Percentiles rank a stretch among this genome's conserved stretches.
Conservation (phyloP, 2,797 vertebrate genomes). For the Pangasius krempfi region DNA sequence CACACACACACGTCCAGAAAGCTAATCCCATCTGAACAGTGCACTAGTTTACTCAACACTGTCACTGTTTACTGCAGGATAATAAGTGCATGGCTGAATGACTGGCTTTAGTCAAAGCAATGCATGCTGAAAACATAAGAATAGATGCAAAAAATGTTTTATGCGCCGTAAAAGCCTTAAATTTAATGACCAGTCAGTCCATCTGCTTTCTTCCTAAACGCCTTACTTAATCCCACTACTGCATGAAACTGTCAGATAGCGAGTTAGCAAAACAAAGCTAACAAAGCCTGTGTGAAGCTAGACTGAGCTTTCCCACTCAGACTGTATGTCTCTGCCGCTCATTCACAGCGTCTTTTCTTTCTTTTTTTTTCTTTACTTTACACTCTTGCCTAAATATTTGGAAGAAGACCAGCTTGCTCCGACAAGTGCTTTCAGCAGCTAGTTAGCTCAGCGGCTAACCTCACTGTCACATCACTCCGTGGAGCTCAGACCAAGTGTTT, state of each 20-base stretch:
- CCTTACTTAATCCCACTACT: background rate
- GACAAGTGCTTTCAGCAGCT: background rate
- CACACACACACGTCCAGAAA: background rate
- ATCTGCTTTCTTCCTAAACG: background rate
- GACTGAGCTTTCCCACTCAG: background rate
- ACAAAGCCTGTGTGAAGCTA: background rate
- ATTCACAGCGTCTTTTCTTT: background rate
- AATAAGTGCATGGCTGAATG: background rate
- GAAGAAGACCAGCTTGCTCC: background rate
- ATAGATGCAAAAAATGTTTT: background rate
- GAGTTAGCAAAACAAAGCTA: constrained; percentile 5
- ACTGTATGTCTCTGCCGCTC: background rate
- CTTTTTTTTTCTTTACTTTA: background rate
- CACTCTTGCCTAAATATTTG: background rate
- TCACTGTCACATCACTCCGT: background rate
- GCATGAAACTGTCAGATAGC: background rate
- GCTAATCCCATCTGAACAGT: background rate
- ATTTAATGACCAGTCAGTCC: background rate
- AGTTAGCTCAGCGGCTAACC: background rate
- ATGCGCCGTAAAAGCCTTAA: background rate
- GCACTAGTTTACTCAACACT: background rate
- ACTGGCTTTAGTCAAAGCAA: background rate
- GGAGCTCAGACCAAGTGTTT: constrained; percentile 28
- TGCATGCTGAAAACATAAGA: background rate
- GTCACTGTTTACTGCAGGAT: background rate